Evolutionary conservation across 2,113 vertebrate genomes (phyloP).

Genomic region (Solea senegalensis): DNA sequence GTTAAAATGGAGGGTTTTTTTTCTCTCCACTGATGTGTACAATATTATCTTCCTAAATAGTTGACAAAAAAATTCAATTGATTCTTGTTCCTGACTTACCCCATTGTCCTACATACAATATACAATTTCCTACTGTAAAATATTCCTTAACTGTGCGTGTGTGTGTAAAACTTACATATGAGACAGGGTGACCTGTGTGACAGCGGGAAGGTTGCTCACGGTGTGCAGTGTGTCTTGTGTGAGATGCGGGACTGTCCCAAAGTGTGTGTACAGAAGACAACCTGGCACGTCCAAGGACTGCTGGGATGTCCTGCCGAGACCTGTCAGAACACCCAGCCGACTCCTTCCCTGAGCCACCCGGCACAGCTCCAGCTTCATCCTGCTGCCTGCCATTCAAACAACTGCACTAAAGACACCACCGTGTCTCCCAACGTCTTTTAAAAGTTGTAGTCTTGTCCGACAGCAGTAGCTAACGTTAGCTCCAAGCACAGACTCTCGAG

Average conservation of each 20-base stretch:
- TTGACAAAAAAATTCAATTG: too few species aligned
- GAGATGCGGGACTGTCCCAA: slow-evolving; percentile 90
- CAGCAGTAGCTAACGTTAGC: neutral
- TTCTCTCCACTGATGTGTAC: too few species aligned
- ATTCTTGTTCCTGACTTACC: too few species aligned
- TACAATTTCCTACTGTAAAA: too few species aligned
- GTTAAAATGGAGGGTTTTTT: too few species aligned
- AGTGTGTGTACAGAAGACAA: slow-evolving; percentile 90
- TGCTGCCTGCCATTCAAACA: slow-evolving; percentile 33
- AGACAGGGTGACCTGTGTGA: slow-evolving; percentile 87
- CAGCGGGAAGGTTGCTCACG: slow-evolving; percentile 82
- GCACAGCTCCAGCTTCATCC: slow-evolving; percentile 86
- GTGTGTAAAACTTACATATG: slow-evolving; percentile 79
- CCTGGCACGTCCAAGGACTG: slow-evolving; percentile 85
- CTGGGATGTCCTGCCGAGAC: slow-evolving; percentile 79
- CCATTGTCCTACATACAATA: too few species aligned
- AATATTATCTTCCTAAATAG: too few species aligned
- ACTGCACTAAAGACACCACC: neutral
- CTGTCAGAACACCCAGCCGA: slow-evolving; percentile 86
- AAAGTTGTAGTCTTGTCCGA: too few species aligned
- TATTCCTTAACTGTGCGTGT: too few species aligned
- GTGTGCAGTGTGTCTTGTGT: slow-evolving; percentile 86
- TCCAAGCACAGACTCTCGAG: neutral
- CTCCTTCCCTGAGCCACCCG: slow-evolving; percentile 81
- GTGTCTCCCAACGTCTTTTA: neutral